phyloP scores from a whole-genome alignment of 2,113 vertebrate species.

The Bambusicola thoracicus region DNA sequence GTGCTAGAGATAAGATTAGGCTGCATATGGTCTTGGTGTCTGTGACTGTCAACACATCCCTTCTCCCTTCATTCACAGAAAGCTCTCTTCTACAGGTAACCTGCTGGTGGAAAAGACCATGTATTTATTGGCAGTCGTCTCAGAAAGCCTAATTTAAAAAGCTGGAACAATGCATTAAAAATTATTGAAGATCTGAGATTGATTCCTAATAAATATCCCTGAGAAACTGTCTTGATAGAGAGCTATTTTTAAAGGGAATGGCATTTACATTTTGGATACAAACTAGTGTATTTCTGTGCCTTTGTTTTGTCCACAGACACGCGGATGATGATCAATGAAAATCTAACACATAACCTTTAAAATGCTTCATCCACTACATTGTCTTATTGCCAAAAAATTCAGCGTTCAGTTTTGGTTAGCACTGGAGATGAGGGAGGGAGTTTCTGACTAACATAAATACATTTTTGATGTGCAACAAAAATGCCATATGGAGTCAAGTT shows the following conservation, averaged over 20 bases:
- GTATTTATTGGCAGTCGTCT: conserved; percentile 57
- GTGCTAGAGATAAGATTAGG: conserved; percentile 58
- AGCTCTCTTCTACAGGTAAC: conserved; percentile 50
- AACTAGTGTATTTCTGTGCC: neutral
- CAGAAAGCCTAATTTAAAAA: conserved; percentile 41
- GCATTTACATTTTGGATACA: neutral
- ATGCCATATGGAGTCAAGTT: conserved; percentile 51
- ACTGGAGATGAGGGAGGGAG: neutral
- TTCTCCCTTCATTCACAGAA: conserved; percentile 56
- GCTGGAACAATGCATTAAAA: conserved; percentile 31
- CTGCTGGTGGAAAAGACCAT: conserved; percentile 37
- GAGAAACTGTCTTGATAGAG: neutral
- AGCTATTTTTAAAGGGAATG: neutral
- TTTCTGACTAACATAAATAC: conserved; percentile 32
- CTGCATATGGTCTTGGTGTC: conserved; percentile 67
- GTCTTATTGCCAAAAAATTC: neutral
- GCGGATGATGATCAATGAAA: neutral
- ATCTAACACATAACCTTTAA: neutral
- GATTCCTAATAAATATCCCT: neutral
- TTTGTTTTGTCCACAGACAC: neutral
- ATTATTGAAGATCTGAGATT: neutral
- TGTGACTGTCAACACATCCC: conserved; percentile 69
- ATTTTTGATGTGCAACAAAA: conserved; percentile 48
- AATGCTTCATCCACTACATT: neutral
- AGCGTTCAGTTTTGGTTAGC: neutral